A percentile compares a stretch with the other conserved stretches of the same genome.
These are phyloP conservation scores for Rynchops niger DNA, from an alignment of 2,113 vertebrate species.

Conservation along the genomic window DNA sequence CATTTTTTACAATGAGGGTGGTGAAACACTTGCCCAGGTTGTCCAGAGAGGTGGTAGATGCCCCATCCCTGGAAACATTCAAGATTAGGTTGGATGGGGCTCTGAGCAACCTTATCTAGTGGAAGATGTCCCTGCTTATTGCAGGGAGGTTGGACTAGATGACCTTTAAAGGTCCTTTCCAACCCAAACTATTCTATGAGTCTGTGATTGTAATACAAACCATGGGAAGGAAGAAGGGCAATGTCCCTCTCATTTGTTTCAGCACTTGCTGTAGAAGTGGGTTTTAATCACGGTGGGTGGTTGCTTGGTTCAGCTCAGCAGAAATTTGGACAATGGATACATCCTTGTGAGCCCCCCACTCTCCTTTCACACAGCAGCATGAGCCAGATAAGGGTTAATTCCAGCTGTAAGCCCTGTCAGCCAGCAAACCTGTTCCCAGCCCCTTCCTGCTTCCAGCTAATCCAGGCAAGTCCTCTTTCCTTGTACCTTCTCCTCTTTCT, in stretches of 20 bases:
- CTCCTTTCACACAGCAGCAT: fast-evolving
- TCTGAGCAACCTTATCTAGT: background rate
- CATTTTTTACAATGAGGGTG: background rate
- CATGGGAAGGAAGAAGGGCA: background rate
- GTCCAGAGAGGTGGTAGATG: background rate
- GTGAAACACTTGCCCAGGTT: background rate
- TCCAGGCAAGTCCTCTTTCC: slow-evolving; percentile 40
- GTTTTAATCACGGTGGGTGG: background rate
- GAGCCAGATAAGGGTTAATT: background rate
- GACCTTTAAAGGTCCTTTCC: background rate
- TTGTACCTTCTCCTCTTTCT: background rate
- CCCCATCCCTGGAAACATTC: background rate
- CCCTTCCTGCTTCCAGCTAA: background rate
- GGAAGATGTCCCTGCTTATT: background rate
- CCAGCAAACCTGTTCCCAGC: background rate
- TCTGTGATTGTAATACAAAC: background rate
- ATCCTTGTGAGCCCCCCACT: background rate
- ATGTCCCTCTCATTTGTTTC: background rate
- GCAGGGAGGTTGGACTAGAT: background rate
- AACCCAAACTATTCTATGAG: background rate
- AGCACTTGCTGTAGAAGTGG: background rate
- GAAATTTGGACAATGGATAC: background rate
- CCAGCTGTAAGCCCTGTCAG: background rate
- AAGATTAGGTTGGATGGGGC: background rate
- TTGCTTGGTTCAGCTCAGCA: background rate